phyloP scores from a whole-genome alignment of 2,888 invertebrate species.

The Matsumyia berberina region DNA sequence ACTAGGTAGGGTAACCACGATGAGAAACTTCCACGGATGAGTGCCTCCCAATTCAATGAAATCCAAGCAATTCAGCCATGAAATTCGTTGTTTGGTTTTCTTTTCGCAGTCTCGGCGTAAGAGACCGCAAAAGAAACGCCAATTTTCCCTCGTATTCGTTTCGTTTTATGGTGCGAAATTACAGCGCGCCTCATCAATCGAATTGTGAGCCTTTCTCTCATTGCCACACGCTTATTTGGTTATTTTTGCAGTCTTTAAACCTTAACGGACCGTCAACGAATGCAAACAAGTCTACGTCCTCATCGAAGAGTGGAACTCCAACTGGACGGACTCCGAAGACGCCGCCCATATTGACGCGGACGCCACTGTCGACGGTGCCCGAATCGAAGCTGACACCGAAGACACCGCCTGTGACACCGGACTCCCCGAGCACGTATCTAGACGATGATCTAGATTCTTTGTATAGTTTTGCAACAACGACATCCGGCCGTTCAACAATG shows the following conservation, averaged over 20 bases:
- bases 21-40: conserved; percentile 67
- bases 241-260: conserved; percentile 82
- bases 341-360: conserved; percentile 71
- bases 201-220: conserved; percentile 68
- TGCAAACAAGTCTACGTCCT: conserved; percentile 75
- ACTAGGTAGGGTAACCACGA: conserved; percentile 13
- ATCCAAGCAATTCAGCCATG: conserved; percentile 70
- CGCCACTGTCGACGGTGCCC: conserved; percentile 79
- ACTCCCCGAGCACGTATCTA: conserved; percentile 85
- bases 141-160: conserved; percentile 51
- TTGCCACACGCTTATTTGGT: conserved; percentile 45
- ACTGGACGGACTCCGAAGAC: conserved; percentile 74
- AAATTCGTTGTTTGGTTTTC: conserved; percentile 63
- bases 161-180: background rate
- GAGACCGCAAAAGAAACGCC: conserved; percentile 62
- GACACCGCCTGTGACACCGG: conserved; percentile 87
- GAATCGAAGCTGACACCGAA: conserved; percentile 84
- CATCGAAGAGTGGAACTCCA: conserved; percentile 72
- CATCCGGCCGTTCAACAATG: conserved; percentile 89
- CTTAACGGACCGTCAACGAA: conserved; percentile 81
- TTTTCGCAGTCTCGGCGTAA: conserved; percentile 25
- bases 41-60: conserved; percentile 62
- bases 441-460: conserved; percentile 91
- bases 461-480: conserved; percentile 91
- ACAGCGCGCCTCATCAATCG: background rate